These are phyloP conservation scores for Dynastes tityus DNA, from an alignment of 2,888 invertebrate species.

Conservation along the genomic window DNA sequence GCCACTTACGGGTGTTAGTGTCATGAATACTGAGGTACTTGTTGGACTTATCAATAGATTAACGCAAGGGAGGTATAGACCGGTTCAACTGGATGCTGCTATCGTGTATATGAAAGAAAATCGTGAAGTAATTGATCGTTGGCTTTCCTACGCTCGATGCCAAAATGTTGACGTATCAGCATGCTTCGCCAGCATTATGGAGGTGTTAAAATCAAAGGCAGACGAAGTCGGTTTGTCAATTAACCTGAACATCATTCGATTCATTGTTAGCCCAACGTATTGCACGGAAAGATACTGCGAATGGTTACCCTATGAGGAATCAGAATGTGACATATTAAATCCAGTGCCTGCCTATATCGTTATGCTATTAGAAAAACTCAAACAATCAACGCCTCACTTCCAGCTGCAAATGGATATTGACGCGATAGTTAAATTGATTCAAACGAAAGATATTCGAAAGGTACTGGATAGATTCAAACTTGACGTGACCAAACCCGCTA, in stretches of 20 bases:
- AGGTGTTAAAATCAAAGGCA: neutral
- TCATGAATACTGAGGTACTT: neutral
- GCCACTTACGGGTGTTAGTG: neutral
- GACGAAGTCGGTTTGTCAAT: neutral
- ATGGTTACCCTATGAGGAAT: slow-evolving; percentile 18
- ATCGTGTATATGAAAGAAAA: neutral
- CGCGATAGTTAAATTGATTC: neutral
- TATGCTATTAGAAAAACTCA: neutral
- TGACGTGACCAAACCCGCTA: neutral
- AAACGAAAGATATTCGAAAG: neutral
- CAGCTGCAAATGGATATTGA: neutral
- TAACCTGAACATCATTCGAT: neutral
- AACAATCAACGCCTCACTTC: neutral
- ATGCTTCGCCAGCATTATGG: neutral
- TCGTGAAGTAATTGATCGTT: neutral
- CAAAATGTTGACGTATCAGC: neutral
- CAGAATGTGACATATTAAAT: slow-evolving; percentile 6
- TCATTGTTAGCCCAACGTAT: neutral
- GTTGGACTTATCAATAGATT: neutral
- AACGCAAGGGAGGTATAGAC: neutral
- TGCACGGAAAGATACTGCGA: neutral
- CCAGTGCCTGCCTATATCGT: neutral
- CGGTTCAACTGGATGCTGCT: neutral
- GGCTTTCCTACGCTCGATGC: neutral
- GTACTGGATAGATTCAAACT: neutral